Base-by-base conservation (phyloP, 2,113 vertebrate species). In the Engystomops pustulosus region DNA sequence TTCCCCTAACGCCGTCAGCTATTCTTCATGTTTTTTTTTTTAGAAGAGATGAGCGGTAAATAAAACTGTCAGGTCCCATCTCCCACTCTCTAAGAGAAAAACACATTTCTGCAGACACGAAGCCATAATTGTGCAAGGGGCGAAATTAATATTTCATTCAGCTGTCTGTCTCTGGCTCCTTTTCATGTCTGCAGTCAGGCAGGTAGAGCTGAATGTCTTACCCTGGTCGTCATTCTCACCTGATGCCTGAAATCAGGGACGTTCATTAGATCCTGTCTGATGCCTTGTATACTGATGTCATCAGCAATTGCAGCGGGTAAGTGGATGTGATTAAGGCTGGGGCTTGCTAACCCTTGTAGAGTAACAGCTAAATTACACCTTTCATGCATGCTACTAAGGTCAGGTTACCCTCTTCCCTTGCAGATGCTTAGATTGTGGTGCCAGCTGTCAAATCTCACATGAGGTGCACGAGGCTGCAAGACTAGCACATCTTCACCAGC, bases 141-240 rank as follows among this genome's bases (percentile, higher is more conserved):
- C 25, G 18, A 70, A 70, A 81, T 81, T 81, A 80, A 80, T 80
- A 80, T 80, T 81, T 81, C 45, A 81, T 81, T 69, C 65, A 27
- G 44, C 79, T 81, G 79, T 55, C 79, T 53, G 38, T 81, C 79
- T 55, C 2, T 5, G 12, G 30, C 20, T 67, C 45, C 23, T 67
- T 79, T 79, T 79, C 58, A 44, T 65, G 34, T 79, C 41, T 65
- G 53, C 34, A 38, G 49, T 58, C 55, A 20, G 12, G 25, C 41
- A 49, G 78, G 78, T 47, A 6, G 36, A 44, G 44, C 6, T 17
- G 65, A 41, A n/a, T 18, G 15, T 32, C 27, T 62, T 62, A 17
- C 25, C n/a, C 11, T 6, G 9, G 17, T 14, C 38, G 77, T 32
- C 77, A 79, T 44, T 79, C 77, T 79, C 27, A 79, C 36, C 77